Conservation (phyloP, 2,888 invertebrate genomes). For the Macrostomum cliftonense region DNA sequence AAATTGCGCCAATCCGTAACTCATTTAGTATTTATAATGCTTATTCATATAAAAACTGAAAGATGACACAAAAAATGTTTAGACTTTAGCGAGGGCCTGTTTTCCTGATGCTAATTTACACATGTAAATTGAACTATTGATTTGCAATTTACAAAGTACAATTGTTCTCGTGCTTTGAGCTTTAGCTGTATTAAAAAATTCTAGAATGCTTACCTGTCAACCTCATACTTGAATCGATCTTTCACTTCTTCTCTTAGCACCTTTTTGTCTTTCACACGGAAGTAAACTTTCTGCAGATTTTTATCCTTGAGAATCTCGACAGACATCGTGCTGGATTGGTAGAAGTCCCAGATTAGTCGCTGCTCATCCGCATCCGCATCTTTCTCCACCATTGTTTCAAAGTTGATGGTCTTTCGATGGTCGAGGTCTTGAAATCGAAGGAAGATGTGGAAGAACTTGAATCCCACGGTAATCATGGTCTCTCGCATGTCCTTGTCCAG, state of each 20-base stretch:
- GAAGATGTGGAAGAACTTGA: conserved; percentile 23
- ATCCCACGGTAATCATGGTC: conserved; percentile 17
- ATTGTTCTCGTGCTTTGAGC: no score
- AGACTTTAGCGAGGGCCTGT: no score
- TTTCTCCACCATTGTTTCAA: not conserved
- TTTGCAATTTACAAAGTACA: no score
- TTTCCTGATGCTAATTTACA: no score
- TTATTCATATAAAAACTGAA: no score
- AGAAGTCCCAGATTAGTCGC: conserved; percentile 20
- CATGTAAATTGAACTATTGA: no score
- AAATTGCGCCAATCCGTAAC: no score
- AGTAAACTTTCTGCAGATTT: conserved; percentile 33
- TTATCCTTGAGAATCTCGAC: conserved; percentile 35
- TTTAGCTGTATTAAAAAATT: no score
- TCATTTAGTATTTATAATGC: no score
- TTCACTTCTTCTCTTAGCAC: conserved; percentile 32
- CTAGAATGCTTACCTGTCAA: conserved; percentile 20
- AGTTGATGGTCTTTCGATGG: not conserved
- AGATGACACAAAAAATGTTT: no score
- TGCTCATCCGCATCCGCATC: not conserved
- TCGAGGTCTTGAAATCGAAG: conserved; percentile 23
- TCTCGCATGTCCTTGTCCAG: not conserved
- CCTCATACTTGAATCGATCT: conserved; percentile 35
- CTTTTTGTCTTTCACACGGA: conserved; percentile 32
- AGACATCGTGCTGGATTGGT: conserved; percentile 30